These are phyloP conservation scores for Australoheros scitulus DNA, from an alignment of 2,113 vertebrate genomes.

Conservation along the genomic window DNA sequence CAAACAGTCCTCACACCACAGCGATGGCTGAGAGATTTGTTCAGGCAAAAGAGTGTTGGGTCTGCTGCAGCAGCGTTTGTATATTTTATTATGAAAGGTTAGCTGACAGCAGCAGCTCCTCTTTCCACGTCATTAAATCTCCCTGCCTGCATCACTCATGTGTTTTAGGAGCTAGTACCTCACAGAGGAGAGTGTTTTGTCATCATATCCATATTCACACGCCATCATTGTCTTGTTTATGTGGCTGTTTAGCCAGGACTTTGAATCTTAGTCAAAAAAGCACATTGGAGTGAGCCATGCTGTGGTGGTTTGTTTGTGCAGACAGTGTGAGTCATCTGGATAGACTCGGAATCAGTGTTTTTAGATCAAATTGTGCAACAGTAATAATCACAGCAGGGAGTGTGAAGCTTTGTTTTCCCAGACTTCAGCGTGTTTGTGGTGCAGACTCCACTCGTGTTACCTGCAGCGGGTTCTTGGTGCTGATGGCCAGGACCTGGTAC, in stretches of 20 bases:
- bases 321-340: conserved; percentile 12
- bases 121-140: not conserved
- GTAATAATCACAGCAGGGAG: not conserved
- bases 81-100: conserved; percentile 28
- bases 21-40: conserved; percentile 42
- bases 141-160: not conserved
- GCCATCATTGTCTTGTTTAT: not conserved
- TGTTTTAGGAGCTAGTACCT: conserved; percentile 4
- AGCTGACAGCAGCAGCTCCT: conserved; percentile 16
- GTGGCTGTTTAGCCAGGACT: conserved; percentile 1
- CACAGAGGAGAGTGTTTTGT: not conserved
- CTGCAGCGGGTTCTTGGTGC: conserved; percentile 95
- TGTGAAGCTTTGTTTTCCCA: not conserved
- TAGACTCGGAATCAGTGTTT: not conserved
- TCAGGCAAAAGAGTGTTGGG: conserved; percentile 17
- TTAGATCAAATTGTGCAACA: conserved; percentile 7
- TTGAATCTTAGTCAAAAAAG: not conserved
- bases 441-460: conserved; percentile 60
- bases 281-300: not conserved
- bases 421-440: not conserved
- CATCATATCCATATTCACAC: not conserved
- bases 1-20: conserved; percentile 53
- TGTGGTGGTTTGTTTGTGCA: conserved; percentile 9
- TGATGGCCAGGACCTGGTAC: conserved; percentile 93
- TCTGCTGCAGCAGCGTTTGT: conserved; percentile 20